Evolutionary conservation across 2,113 vertebrate genomes (phyloP).

Genomic region (Morone chrysops): DNA sequence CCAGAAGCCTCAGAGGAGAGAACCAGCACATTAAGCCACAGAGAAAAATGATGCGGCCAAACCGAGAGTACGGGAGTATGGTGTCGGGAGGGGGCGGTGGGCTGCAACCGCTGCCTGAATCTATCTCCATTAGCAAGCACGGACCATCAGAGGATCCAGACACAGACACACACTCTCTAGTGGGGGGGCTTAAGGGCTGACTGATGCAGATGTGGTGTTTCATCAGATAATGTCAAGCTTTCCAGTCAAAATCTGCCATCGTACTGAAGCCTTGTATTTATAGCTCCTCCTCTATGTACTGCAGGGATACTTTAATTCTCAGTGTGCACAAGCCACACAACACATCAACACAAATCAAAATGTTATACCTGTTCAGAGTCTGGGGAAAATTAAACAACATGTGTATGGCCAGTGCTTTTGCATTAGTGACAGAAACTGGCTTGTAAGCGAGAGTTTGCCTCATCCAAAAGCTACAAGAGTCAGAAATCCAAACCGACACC

Average conservation of each 20-base stretch:
- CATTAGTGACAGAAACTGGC: conserved; percentile 4
- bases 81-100: neutral
- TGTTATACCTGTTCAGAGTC: neutral
- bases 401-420: neutral
- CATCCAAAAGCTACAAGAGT: conserved; percentile 3
- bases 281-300: neutral
- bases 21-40: conserved; percentile 72
- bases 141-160: conserved; percentile 68
- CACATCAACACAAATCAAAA: conserved; percentile 15
- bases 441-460: neutral
- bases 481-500: neutral
- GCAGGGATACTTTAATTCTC: conserved; percentile 14
- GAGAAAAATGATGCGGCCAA: conserved; percentile 73
- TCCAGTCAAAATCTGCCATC: conserved; percentile 30
- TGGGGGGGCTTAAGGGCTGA: conserved; percentile 60
- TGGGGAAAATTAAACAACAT: neutral
- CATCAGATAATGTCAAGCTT: conserved; percentile 59
- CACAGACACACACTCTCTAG: conserved; percentile 49
- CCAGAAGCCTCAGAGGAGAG: conserved; percentile 66
- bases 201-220: conserved; percentile 57
- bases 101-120: conserved; percentile 60
- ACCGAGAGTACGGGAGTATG: conserved; percentile 28
- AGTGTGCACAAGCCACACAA: conserved; percentile 4
- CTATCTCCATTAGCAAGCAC: conserved; percentile 78
- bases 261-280: conserved; percentile 1